These are phyloP conservation scores for Apamea sordens DNA, from an alignment of 2,888 invertebrate genomes.

Conservation along the genomic window DNA sequence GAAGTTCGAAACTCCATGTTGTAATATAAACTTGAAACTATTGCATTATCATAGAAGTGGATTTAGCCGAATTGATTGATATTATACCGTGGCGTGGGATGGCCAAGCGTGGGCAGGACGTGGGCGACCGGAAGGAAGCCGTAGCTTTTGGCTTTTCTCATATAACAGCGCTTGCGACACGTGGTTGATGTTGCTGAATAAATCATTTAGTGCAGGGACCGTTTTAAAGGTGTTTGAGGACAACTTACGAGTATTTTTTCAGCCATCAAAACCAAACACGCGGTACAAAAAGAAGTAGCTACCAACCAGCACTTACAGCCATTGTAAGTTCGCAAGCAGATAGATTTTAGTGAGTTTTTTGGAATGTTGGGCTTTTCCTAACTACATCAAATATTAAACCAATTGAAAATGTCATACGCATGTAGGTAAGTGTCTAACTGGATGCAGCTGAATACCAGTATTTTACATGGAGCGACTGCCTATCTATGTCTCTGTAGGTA, in stretches of 20 bases:
- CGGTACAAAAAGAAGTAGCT: background rate
- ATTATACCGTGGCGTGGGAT: slow-evolving; percentile 77
- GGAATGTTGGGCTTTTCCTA: too few relatives aligned
- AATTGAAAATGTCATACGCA: background rate
- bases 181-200: slow-evolving; percentile 53
- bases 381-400: too few relatives aligned
- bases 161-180: slow-evolving; percentile 68
- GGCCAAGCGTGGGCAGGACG: slow-evolving; percentile 75
- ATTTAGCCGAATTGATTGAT: slow-evolving; percentile 83
- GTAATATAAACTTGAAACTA: slow-evolving; percentile 66
- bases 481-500: too few relatives aligned
- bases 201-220: slow-evolving; percentile 37
- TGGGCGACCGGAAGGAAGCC: slow-evolving; percentile 89
- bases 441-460: too few relatives aligned
- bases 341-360: background rate
- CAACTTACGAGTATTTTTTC: background rate
- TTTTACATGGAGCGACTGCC: too few relatives aligned
- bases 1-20: slow-evolving; percentile 43
- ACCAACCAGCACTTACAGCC: background rate
- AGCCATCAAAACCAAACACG: background rate
- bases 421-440: background rate
- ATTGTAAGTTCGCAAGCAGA: background rate
- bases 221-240: slow-evolving; percentile 15
- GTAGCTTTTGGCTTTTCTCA: slow-evolving; percentile 79
- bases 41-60: slow-evolving; percentile 79